Conservation (phyloP, 2,888 invertebrate species). For the Pandemis heparana region DNA sequence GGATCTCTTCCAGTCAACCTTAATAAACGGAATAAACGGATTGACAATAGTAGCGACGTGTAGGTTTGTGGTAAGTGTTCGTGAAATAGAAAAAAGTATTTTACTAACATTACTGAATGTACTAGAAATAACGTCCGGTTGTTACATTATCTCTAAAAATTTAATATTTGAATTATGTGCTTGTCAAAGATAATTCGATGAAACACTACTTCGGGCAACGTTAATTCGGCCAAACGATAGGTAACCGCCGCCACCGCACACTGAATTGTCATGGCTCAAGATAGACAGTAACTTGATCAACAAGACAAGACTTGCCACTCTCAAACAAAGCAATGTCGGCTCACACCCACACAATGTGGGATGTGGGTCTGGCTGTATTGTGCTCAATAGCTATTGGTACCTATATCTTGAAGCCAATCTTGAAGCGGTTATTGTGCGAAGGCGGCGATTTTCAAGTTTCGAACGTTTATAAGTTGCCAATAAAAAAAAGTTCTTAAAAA, state of each 20-base stretch:
- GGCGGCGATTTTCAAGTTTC: not conserved
- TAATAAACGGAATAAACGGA: too few relatives aligned
- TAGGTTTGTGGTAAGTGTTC: too few relatives aligned
- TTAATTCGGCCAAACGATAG: not conserved
- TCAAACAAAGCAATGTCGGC: conserved; percentile 24
- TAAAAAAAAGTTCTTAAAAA: not conserved
- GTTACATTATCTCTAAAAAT: too few relatives aligned
- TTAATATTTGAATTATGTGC: too few relatives aligned
- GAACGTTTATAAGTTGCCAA: not conserved
- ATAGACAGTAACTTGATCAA: conserved; percentile 37
- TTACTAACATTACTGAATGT: too few relatives aligned
- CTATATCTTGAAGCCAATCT: not conserved
- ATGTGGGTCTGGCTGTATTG: conserved; percentile 18
- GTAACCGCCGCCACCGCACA: not conserved
- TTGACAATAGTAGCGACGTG: too few relatives aligned
- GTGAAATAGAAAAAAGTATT: too few relatives aligned
- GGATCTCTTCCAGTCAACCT: too few relatives aligned
- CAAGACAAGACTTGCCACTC: conserved; percentile 32
- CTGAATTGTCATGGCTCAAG: conserved; percentile 8
- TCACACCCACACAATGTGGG: conserved; percentile 23
- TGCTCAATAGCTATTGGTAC: conserved; percentile 19
- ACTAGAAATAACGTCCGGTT: too few relatives aligned
- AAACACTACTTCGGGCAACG: not conserved
- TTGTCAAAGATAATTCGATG: not conserved
- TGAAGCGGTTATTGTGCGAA: not conserved